These are phyloP conservation scores for Nothoprocta perdicaria DNA, from an alignment of 2,113 vertebrate genomes.

Conservation along the genomic window DNA sequence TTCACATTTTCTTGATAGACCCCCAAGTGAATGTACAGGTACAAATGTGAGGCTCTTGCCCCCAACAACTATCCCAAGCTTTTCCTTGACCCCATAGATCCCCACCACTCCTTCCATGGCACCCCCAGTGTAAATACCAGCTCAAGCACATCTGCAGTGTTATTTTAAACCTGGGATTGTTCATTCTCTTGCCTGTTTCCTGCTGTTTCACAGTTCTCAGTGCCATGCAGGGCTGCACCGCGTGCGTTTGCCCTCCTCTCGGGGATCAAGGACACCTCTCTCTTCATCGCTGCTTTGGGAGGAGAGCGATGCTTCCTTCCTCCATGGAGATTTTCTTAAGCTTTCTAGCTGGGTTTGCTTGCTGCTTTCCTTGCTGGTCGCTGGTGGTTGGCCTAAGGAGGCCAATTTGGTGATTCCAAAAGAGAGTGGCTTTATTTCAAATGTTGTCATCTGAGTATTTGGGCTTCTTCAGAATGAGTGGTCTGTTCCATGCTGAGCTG, in stretches of 20 bases:
- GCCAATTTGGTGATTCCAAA: neutral
- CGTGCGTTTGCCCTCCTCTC: neutral
- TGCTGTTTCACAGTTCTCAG: neutral
- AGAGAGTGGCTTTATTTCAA: neutral
- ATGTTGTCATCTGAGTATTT: neutral
- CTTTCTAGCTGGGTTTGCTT: neutral
- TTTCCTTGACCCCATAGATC: neutral
- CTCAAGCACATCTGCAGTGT: neutral
- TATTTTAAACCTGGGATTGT: constrained; percentile 37
- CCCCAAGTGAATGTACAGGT: rapidly evolving
- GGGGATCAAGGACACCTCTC: neutral
- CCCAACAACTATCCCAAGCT: neutral
- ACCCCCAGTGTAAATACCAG: neutral
- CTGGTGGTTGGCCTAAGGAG: neutral
- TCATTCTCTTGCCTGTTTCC: constrained; percentile 23
- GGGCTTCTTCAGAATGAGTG: neutral
- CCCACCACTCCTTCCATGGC: neutral
- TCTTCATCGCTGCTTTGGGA: neutral
- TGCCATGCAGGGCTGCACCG: neutral
- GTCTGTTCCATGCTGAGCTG: neutral
- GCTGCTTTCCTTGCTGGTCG: neutral
- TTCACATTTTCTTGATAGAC: neutral
- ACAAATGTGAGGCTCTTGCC: neutral
- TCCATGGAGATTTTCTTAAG: neutral
- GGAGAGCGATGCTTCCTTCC: neutral